Evolutionary conservation across 2,113 vertebrate genomes (phyloP).

Genomic region (Ictalurus furcatus): DNA sequence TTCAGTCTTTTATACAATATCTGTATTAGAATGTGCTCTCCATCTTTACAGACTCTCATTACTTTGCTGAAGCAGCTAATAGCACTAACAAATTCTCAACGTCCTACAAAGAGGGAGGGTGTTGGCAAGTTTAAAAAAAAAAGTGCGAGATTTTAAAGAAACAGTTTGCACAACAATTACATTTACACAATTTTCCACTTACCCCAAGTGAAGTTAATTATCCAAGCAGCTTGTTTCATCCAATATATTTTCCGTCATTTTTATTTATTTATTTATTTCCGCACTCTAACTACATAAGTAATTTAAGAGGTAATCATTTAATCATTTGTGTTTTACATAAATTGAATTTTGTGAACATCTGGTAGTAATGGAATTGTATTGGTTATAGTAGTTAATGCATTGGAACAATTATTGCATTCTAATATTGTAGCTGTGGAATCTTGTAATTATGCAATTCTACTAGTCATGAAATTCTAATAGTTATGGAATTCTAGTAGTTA

Average conservation of each 20-base stretch:
- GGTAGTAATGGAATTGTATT: background rate
- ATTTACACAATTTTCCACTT: background rate
- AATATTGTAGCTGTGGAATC: background rate
- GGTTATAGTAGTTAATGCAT: background rate
- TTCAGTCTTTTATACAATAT: background rate
- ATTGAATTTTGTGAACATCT: background rate
- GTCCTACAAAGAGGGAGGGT: background rate
- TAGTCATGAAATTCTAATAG: too few species aligned
- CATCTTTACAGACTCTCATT: background rate
- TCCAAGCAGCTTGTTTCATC: background rate
- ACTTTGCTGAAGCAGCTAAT: background rate
- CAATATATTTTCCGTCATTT: background rate
- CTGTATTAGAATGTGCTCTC: background rate
- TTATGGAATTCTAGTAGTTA: too few species aligned
- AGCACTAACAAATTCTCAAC: background rate
- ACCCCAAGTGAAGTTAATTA: background rate
- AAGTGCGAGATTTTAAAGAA: too few species aligned
- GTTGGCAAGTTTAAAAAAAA: background rate
- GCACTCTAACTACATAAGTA: background rate
- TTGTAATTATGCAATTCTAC: background rate
- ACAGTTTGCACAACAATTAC: background rate
- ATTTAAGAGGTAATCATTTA: background rate
- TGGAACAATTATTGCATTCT: background rate
- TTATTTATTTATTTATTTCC: background rate
- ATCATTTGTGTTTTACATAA: background rate